These are phyloP conservation scores for Protaetia brevitarsis DNA, from an alignment of 1,140 invertebrate genomes.

Conservation along the genomic window DNA sequence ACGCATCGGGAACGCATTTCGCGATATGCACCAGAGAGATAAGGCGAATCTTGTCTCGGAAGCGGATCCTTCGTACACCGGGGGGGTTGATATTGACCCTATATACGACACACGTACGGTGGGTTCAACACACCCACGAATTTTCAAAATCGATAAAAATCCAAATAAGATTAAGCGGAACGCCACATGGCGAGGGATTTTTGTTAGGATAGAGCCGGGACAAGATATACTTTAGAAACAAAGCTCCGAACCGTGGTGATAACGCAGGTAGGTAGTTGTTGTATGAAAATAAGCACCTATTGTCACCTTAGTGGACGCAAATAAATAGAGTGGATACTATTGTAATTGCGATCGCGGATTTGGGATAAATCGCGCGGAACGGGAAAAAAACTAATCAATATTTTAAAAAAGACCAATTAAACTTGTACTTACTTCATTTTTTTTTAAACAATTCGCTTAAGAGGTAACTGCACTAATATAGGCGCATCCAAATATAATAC, in stretches of 20 bases:
- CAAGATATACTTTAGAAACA: too few species aligned
- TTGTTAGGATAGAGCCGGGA: neutral
- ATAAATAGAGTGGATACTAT: too few species aligned
- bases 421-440: slow-evolving; percentile 1
- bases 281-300: too few species aligned
- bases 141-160: neutral
- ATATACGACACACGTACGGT: neutral
- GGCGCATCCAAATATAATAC: neutral
- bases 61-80: too few species aligned
- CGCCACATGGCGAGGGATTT: neutral
- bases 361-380: neutral
- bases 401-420: slow-evolving; percentile 2
- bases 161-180: neutral
- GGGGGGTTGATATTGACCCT: slow-evolving; percentile 12
- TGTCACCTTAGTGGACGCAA: too few species aligned
- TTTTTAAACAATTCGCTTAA: slow-evolving; percentile 2
- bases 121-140: neutral
- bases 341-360: too few species aligned
- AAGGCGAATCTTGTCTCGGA: too few species aligned
- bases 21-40: neutral
- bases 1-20: neutral
- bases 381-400: neutral
- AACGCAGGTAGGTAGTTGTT: too few species aligned
- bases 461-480: neutral
- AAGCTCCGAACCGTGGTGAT: too few species aligned